Conservation (phyloP, 1,140 invertebrate genomes). For the Brachionus asplanchnoidis region DNA sequence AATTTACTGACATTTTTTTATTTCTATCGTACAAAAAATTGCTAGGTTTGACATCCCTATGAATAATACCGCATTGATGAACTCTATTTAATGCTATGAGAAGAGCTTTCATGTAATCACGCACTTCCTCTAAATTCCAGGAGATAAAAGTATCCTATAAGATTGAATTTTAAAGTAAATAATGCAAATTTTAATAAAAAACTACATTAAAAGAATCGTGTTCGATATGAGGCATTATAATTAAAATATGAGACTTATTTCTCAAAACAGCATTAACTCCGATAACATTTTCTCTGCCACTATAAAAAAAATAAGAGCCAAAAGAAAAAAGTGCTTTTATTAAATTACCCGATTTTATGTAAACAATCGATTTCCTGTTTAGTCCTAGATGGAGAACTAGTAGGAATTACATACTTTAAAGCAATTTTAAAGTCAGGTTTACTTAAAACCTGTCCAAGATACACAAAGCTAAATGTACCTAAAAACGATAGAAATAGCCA, state of each 20-base stretch:
- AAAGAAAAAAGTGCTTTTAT: slow-evolving; percentile 42
- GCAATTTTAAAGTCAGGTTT: slow-evolving; percentile 65
- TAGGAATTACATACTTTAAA: slow-evolving; percentile 75
- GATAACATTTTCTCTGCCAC: slow-evolving; percentile 75
- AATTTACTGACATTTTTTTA: slow-evolving; percentile 61
- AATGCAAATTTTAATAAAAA: slow-evolving; percentile 27
- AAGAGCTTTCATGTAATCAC: slow-evolving; percentile 75
- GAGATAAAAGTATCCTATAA: slow-evolving; percentile 66
- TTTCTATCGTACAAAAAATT: slow-evolving; percentile 81
- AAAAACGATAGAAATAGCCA: slow-evolving; percentile 1
- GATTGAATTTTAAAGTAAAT: slow-evolving; percentile 33
- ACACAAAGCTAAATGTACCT: slow-evolving; percentile 77
- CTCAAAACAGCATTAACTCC: slow-evolving; percentile 72
- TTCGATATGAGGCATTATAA: slow-evolving; percentile 82
- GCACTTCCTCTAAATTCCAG: slow-evolving; percentile 65
- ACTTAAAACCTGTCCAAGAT: slow-evolving; percentile 65
- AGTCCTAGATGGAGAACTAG: slow-evolving; percentile 70
- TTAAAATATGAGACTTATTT: slow-evolving; percentile 72
- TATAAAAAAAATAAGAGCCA: slow-evolving; percentile 51
- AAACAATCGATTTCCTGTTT: slow-evolving; percentile 73
- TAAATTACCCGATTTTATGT: slow-evolving; percentile 68
- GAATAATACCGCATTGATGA: slow-evolving; percentile 78
- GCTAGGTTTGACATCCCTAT: slow-evolving; percentile 84
- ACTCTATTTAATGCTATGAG: slow-evolving; percentile 72
- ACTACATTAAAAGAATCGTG: slow-evolving; percentile 73